Evolutionary conservation across 2,888 invertebrate genomes (phyloP).

Genomic region (Vesta saturnalis): DNA sequence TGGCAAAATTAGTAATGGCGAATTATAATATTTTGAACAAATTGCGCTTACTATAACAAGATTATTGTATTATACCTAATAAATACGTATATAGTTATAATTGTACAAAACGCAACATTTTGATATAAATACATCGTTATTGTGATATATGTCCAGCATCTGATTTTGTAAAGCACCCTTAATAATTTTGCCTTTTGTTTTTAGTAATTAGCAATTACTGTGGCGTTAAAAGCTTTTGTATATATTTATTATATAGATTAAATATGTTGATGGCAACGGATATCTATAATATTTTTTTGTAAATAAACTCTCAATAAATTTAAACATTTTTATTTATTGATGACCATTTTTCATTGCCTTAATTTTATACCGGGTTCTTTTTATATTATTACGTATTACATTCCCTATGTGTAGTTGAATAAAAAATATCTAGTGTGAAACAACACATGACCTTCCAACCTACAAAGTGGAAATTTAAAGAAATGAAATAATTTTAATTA

Average conservation of each 20-base stretch:
- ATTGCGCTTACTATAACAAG: background rate
- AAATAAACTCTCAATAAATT: slow-evolving; percentile 52
- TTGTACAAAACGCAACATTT: slow-evolving; percentile 21
- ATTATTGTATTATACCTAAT: slow-evolving; percentile 7
- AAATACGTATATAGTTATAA: background rate
- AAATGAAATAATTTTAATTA: no score
- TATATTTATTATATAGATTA: slow-evolving; percentile 25
- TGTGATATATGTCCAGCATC: background rate
- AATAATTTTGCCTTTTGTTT: slow-evolving; percentile 8
- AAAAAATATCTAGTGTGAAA: no score
- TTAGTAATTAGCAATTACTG: slow-evolving; percentile 8
- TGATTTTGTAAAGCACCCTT: background rate
- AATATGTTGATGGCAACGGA: slow-evolving; percentile 43
- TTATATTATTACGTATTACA: no score
- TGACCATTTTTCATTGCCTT: slow-evolving; percentile 24
- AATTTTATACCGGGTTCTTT: no score
- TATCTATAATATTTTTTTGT: slow-evolving; percentile 58
- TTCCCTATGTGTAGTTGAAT: no score
- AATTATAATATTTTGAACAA: slow-evolving; percentile 16
- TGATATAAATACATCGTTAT: background rate
- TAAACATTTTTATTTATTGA: no score
- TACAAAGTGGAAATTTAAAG: no score
- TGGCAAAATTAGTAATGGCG: slow-evolving; percentile 22
- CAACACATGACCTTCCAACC: no score
- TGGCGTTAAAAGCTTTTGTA: slow-evolving; percentile 23